Evolutionary conservation across 2,888 invertebrate species (phyloP), one percentile per base, ranked within the genome.

Genomic region (Asteroscopus sphinx): DNA sequence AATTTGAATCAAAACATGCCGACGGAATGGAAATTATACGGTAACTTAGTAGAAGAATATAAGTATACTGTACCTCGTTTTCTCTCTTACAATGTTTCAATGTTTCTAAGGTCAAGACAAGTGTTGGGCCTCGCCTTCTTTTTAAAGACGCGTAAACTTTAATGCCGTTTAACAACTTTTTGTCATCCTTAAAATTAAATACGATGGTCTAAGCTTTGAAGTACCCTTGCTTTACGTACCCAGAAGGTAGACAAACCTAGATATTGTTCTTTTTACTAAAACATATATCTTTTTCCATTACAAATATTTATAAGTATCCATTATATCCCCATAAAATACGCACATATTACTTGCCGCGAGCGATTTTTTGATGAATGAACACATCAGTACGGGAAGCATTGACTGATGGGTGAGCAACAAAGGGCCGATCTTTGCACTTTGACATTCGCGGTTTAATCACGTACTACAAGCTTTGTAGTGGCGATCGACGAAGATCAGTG

Each of bases 381-480:
- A 86, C 76, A 90, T 88, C 90, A 82, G 65, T 73, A 61, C 67
- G 67, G 64, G 71, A 70, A 87, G 80, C 90, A 85, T 82, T 89
- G 91, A 90, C 82, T 85, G 91, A 91, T 86, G 80, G 71, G 63
- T 68, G 66, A 68, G 74, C 74, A 70, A 88, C 89, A 90, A 91
- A 90, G 87, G 86, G 81, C 87, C 89, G 91, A 93, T 91, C 93
- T 92, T 90, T 94, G 93, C 93, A 91, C 94, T 94, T 88, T 94
- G 94, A 94, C 94, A 93, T 94, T 92, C 86, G 87, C 90, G 90
- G 88, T 92, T 90, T 93, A 92, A 93, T 94, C 94, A 94, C 93
- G 94, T 92, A 89, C 90, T 89, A 88, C 83, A 82, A 63, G 74
- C 65, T 73, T 71, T 76, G 80, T 84, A 82, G 85, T 80, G 83